Evolutionary conservation across 2,888 invertebrate genomes (phyloP).

Genomic region (Andrena haemorrhoa): DNA sequence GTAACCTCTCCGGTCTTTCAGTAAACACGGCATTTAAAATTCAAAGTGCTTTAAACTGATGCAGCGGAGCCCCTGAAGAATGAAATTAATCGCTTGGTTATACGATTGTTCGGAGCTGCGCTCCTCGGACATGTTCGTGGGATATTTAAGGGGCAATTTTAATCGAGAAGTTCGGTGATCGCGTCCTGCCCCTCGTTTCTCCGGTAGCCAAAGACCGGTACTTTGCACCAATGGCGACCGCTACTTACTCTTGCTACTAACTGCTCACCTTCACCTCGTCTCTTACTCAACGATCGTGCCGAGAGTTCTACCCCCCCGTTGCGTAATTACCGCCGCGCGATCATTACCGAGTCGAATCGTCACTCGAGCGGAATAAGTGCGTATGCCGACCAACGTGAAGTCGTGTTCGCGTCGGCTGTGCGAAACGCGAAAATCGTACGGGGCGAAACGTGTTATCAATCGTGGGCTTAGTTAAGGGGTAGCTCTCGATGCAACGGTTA

Average conservation of each 20-base stretch:
- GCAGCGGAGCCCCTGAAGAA: too few relatives aligned
- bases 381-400: constrained; percentile 46
- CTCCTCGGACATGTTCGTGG: too few relatives aligned
- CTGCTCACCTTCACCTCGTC: constrained; percentile 78
- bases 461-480: not conserved
- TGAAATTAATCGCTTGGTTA: too few relatives aligned
- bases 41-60: too few relatives aligned
- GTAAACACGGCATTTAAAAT: not conserved
- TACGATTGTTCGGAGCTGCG: too few relatives aligned
- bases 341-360: constrained; percentile 75
- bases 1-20: not conserved
- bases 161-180: not conserved
- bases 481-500: constrained; percentile 6
- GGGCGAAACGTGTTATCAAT: constrained; percentile 15
- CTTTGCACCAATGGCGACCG: constrained; percentile 22
- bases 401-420: constrained; percentile 8
- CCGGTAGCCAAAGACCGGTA: constrained; percentile 62
- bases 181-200: constrained; percentile 40
- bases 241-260: constrained; percentile 60
- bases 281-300: constrained; percentile 72
- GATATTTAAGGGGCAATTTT: too few relatives aligned
- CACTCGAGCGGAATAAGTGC: constrained; percentile 76
- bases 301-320: constrained; percentile 70
- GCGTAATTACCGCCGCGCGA: constrained; percentile 68
- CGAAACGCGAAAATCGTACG: constrained; percentile 39